phyloP scores from a whole-genome alignment of 2,888 invertebrate species.

The Xylocampa areola region DNA sequence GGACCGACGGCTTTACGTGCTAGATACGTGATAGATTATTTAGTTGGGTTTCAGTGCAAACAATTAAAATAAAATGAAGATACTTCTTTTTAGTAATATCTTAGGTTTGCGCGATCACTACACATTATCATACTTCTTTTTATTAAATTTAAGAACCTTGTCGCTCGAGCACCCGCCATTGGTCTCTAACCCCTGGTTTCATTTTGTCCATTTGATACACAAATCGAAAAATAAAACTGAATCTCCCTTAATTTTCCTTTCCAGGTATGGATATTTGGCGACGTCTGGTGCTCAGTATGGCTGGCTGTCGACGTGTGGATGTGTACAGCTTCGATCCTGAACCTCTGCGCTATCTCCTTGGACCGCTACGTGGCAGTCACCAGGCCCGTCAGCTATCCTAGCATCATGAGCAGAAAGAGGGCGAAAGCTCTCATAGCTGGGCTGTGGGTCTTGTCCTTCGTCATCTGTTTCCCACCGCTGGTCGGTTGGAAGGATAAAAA shows the following conservation, averaged over 20 bases:
- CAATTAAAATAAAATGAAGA: too few species aligned
- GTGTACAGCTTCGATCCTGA: conserved; percentile 99
- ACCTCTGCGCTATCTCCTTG: conserved; percentile 98
- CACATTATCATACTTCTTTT: too few species aligned
- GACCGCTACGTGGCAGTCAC: conserved; percentile 99
- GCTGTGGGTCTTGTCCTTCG: conserved; percentile 98
- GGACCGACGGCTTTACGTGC: too few species aligned
- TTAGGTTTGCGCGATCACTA: too few species aligned
- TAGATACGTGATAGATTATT: too few species aligned
- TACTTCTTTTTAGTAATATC: too few species aligned
- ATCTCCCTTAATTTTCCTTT: conserved; percentile 13
- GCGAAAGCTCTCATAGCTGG: conserved; percentile 96
- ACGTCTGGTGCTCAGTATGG: conserved; percentile 99
- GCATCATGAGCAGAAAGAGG: conserved; percentile 95
- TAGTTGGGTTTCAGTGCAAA: too few species aligned
- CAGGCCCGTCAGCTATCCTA: conserved; percentile 98
- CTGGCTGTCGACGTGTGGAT: conserved; percentile 99
- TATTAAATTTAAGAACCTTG: too few species aligned
- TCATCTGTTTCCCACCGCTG: conserved; percentile 98
- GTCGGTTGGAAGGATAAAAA: conserved; percentile 96
- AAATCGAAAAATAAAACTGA: neutral
- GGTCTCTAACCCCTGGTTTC: too few species aligned
- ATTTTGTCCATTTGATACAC: too few species aligned
- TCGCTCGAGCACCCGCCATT: too few species aligned
- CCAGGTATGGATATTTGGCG: conserved; percentile 99